Base-by-base conservation (phyloP, 2,888 invertebrate genomes). In the Metalampra italica region DNA sequence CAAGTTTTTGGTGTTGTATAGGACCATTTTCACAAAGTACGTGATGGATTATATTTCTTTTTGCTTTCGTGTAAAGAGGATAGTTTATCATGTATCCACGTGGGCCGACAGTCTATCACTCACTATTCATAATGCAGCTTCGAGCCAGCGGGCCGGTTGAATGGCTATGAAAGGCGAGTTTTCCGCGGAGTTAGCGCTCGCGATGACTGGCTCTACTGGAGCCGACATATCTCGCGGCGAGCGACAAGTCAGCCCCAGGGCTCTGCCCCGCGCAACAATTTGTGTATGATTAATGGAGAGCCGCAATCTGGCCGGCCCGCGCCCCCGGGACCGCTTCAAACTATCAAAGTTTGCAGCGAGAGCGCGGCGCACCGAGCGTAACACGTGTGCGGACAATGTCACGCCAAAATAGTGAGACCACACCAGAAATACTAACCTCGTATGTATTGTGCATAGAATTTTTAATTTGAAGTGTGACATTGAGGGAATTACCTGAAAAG, bases 121-220 rank as follows among this genome's bases (percentile, higher is more conserved):
- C 60, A 56, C 57, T 47, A 60, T 59, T 57, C 57, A 43, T 30
- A 29, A 30, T 13, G 29, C 32, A 30, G 29, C 41, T 49, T 32
- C 49, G 30, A 43, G 46, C 39, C 43, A 41, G 38, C 40, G 46
- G 13, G 40, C 13, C 29, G 64, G 61, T 59, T 54, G 59, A 69
- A 68, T 55, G 53, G 59, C 55, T 56, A 62, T 29, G 36, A 36
- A 36, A 3, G 36, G 36, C 1, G 36, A 8, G 61, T 73, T 71
- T 71, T 67, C 68, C 58, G 53, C 55, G 56, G 58, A 61, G 63
- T 62, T 66, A 64, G 64, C 62, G 60, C 53, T 62, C 55, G 42
- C 50, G 72, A 77, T 82, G 83, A 82, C 83, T 79, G 80, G 82
- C 82, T 77, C 79, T 60, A 79, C 64, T 66, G 71, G 59, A 75